Base-by-base conservation (phyloP, 2,113 vertebrate species). In the Peromyscus leucopus region DNA sequence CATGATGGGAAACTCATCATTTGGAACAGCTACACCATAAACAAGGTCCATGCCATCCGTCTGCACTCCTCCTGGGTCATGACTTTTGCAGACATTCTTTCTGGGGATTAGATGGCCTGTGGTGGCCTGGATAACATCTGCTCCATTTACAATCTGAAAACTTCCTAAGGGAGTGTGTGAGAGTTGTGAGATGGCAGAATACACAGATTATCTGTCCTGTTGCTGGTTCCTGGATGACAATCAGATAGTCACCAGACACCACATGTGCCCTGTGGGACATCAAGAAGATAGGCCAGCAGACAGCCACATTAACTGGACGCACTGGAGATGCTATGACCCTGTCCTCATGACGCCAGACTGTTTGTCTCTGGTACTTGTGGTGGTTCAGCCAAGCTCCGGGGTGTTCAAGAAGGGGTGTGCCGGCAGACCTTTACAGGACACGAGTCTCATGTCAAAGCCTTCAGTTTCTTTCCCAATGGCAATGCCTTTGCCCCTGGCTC, bases 11-110 rank as follows among this genome's bases (percentile, higher is more conserved):
- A 99, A 97, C 99, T 99, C 91, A 99, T 99, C 97, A 99, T 99
- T 93, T 99, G 99, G 99, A 99, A 99, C 98, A 99, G 99, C 98
- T 99, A 99, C 98, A 99, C 99, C 99, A 99, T 99, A 98, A 99
- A 99, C 99, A 99, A 99, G 99, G 99, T 99, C 97, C 99, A 99
- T 2, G 99, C 99, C 96, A 99, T 99, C 96, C 99, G 99, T 0
- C 98, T 99, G 98, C 99, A 99, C 85, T 99, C 99, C 89, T 99
- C 99, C 93, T 99, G 99, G 99, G 99, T 99, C 98, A 99, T 99
- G 99, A 99, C 99, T 36, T 99, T 99, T 94, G 99, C 99, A 0
- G 99, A 99, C 61, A 99, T 99, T 63, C 99, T 99, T 51, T 99
- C 99, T 96, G 99, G 99, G 76, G 99, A 99, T 97, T 99, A 99